Base-by-base conservation (phyloP, 53 echinoderm and acorn worm genomes). In the Arbacia lixula region DNA sequence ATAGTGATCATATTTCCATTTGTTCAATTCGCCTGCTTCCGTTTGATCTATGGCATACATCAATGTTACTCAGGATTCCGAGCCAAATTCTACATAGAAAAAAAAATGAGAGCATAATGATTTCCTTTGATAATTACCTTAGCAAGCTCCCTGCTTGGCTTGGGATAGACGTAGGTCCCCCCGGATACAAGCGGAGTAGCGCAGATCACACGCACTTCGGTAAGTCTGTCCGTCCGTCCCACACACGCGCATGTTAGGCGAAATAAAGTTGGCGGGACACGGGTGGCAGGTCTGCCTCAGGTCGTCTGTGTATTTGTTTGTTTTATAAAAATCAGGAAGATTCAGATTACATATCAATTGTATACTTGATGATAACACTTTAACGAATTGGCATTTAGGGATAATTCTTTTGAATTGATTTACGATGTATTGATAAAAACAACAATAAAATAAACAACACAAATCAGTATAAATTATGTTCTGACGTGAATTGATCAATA, bases 141-240 rank as follows among this genome's bases (percentile, higher is more conserved):
- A 77, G 26, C 77, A 77, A 38, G 38, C 12, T 36, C 77, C 77
- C 56, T 77, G 57, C 60, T 19, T 58, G 17, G 77, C 58, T 28
- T 58, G 56, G 12, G 56, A 39, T 0, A 77, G 58, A 2, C 22
- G 58, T 2, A 56, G 37, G 40, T 77, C 77, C n/a, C 77, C 57
- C 12, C 77, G 19, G 77, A 56, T 56, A 17, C 77, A 77, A 24
- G 77, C 77, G 21, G 77, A 57, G 58, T 77, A 77, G 20, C 77
- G 77, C 20, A 77, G 77, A 25, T 77, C 77, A 30, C 77, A 77
- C 10, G 31, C 26, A 35, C 77, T 77, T 22, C 34, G 34, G 60
- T 77, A 77, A n/a, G 77, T 77, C 24, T 57, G 56, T 24, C 77
- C 77, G 58, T 77, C 58, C 35, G 77, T 57, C 24, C 77, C 77